These are phyloP conservation scores for Eulemur rufifrons DNA, from an alignment of 2,113 vertebrate genomes.

Conservation along the genomic window DNA sequence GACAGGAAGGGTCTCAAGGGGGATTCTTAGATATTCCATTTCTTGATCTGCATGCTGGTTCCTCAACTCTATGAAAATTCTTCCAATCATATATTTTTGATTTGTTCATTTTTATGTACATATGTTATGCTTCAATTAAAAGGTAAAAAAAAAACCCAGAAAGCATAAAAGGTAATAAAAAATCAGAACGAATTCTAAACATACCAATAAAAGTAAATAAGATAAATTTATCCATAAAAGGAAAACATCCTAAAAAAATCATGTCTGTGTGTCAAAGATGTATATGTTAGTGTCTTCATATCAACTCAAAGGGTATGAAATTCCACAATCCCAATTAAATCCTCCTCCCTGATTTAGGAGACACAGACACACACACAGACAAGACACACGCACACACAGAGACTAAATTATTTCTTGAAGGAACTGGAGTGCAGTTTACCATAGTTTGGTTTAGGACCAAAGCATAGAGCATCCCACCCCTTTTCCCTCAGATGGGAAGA, in stretches of 20 bases:
- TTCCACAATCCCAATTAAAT: neutral
- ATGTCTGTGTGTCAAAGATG: neutral
- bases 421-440: neutral
- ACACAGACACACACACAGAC: neutral
- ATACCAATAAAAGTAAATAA: slow-evolving; percentile 16
- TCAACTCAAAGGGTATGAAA: neutral
- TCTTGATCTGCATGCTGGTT: neutral
- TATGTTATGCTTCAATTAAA: neutral
- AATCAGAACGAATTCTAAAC: neutral
- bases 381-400: neutral
- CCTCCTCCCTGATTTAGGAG: neutral
- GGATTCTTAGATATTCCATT: neutral
- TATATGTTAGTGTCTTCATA: neutral
- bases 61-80: neutral
- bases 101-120: neutral
- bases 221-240: neutral
- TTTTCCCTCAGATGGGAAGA: neutral
- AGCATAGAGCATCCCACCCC: neutral
- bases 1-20: neutral
- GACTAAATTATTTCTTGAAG: neutral
- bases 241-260: neutral
- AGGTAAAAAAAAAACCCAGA: neutral
- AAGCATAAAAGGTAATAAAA: neutral
- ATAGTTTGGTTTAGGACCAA: neutral
- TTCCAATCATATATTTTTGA: neutral